Evolutionary conservation across 2,888 invertebrate genomes (phyloP).

Genomic region (Tachina grossa): DNA sequence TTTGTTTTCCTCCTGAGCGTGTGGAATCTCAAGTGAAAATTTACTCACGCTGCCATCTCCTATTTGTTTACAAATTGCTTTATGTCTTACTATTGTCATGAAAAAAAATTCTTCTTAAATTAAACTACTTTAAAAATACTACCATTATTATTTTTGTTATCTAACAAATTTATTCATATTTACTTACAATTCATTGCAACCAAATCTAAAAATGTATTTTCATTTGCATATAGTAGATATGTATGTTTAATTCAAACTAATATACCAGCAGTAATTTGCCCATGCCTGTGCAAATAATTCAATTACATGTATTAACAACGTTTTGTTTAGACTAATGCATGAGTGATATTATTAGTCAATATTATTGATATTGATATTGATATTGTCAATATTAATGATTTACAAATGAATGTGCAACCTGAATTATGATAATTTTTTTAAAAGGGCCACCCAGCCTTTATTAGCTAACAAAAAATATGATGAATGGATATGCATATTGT

Average conservation of each 20-base stretch:
- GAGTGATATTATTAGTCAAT: not conserved
- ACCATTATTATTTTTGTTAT: not conserved
- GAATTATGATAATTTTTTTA: not conserved
- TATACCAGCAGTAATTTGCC: not conserved
- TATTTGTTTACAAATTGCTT: not conserved
- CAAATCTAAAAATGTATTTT: not conserved
- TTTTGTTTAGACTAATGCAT: slow-evolving; percentile 20
- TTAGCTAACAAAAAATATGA: not conserved
- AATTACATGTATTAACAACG: slow-evolving; percentile 36
- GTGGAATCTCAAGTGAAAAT: not conserved
- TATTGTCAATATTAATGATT: too few species aligned
- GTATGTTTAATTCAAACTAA: not conserved
- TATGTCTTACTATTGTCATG: not conserved
- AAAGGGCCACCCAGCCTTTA: not conserved
- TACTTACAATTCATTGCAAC: not conserved
- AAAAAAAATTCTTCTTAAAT: not conserved
- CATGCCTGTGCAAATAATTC: slow-evolving; percentile 16
- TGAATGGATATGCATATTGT: too few species aligned
- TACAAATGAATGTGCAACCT: not conserved
- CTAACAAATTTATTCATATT: slow-evolving; percentile 1
- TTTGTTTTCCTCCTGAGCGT: too few species aligned
- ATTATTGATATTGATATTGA: too few species aligned
- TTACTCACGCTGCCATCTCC: not conserved
- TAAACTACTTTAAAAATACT: not conserved
- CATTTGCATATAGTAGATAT: not conserved